These are phyloP conservation scores for Bombus fervidus DNA, from an alignment of 1,140 invertebrate genomes.

Conservation along the genomic window DNA sequence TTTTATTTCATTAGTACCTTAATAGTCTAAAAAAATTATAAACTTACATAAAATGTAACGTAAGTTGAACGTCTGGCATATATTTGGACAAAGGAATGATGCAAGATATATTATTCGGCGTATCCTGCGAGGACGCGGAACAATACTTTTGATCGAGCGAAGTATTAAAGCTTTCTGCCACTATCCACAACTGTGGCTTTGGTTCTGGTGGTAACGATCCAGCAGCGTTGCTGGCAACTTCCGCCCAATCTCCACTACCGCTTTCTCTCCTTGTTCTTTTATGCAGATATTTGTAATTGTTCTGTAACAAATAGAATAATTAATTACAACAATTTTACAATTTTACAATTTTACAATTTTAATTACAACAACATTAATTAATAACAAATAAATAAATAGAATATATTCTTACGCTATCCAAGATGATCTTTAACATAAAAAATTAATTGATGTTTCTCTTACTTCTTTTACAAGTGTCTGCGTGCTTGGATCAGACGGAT, in stretches of 20 bases:
- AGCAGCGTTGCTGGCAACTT: slow-evolving; percentile 78
- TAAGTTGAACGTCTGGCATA: slow-evolving; percentile 78
- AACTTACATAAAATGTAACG: slow-evolving; percentile 77
- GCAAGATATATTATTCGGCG: slow-evolving; percentile 78
- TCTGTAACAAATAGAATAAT: slow-evolving; percentile 48
- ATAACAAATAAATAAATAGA: no score
- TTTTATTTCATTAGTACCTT: background rate
- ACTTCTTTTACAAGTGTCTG: slow-evolving; percentile 80
- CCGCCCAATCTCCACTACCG: slow-evolving; percentile 75
- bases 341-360: no score
- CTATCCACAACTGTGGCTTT: slow-evolving; percentile 75
- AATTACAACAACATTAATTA: no score
- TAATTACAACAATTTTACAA: no score
- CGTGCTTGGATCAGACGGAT: slow-evolving; percentile 78
- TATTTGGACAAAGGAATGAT: slow-evolving; percentile 77
- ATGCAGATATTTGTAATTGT: slow-evolving; percentile 78
- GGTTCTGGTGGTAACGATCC: slow-evolving; percentile 78
- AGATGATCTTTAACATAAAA: background rate
- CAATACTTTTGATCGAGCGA: slow-evolving; percentile 79
- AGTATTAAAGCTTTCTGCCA: slow-evolving; percentile 76
- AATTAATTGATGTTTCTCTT: background rate
- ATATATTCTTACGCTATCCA: background rate
- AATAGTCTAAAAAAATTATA: background rate
- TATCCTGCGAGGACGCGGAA: slow-evolving; percentile 66
- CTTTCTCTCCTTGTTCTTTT: slow-evolving; percentile 75